These are phyloP conservation scores for Apogon talboti DNA, from an alignment of 2,797 vertebrate species.

Conservation along the genomic window DNA sequence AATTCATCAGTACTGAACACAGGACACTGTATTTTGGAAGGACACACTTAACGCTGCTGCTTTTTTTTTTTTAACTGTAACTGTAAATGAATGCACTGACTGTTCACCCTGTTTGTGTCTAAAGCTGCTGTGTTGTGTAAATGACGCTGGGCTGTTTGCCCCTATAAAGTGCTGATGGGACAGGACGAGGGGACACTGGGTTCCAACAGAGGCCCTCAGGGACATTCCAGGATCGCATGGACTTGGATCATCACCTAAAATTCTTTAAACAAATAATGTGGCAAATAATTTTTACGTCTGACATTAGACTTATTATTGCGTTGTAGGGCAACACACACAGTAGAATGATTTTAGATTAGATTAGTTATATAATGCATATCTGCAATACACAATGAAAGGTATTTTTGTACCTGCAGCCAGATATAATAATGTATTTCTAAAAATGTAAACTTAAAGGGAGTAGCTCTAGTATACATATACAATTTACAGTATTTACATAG, in stretches of 20 bases:
- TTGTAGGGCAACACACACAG: too few species aligned
- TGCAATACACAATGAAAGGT: too few species aligned
- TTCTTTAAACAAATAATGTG: background rate
- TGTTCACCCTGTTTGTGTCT: background rate
- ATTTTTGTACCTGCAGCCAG: too few species aligned
- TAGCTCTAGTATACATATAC: too few species aligned
- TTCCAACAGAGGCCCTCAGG: slow-evolving; percentile 3
- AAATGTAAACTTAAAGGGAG: too few species aligned
- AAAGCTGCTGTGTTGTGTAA: slow-evolving; percentile 19
- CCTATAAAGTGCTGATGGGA: slow-evolving; percentile 52
- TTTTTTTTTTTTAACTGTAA: too few species aligned
- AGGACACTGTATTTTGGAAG: background rate
- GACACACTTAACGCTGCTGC: slow-evolving; percentile 1
- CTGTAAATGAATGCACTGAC: background rate
- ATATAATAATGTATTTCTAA: too few species aligned
- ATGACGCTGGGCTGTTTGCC: slow-evolving; percentile 16
- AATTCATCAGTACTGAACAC: background rate
- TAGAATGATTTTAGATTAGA: too few species aligned
- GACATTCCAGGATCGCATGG: slow-evolving; percentile 32
- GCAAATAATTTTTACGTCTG: background rate
- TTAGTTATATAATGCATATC: too few species aligned
- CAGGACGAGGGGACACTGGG: slow-evolving; percentile 19
- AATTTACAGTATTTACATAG: too few species aligned
- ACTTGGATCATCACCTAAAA: slow-evolving; percentile 18
- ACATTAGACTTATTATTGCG: background rate